These are phyloP conservation scores for Caiman crocodilus DNA, from an alignment of 2,797 vertebrate genomes.

Conservation along the genomic window DNA sequence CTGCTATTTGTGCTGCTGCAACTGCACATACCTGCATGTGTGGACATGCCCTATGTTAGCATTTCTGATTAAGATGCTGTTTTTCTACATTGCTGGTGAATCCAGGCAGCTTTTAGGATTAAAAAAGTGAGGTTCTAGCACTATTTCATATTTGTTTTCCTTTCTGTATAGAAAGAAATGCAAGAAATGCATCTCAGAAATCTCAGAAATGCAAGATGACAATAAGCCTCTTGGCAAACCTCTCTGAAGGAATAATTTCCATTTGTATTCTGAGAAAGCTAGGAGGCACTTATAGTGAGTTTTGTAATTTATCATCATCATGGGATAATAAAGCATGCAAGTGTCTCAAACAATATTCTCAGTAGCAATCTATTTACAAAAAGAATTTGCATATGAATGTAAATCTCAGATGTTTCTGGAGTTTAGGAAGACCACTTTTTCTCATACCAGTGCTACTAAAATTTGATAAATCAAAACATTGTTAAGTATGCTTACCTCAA, in stretches of 20 bases:
- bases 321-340: conserved; percentile 53
- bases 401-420: conserved; percentile 42
- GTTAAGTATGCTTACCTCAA: conserved; percentile 65
- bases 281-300: conserved; percentile 29
- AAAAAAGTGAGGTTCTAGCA: conserved; percentile 23
- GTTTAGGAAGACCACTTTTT: conserved; percentile 48
- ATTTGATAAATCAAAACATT: conserved; percentile 18
- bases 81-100: neutral
- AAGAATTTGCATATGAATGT: conserved; percentile 54
- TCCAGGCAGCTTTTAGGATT: conserved; percentile 23
- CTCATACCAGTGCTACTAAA: conserved; percentile 34
- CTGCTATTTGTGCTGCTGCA: too few relatives aligned
- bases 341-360: conserved; percentile 49
- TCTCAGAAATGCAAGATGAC: conserved; percentile 36
- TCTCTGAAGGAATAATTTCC: conserved; percentile 21
- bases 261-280: conserved; percentile 42
- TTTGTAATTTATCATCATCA: conserved; percentile 54
- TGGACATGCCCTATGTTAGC: neutral
- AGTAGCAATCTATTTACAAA: conserved; percentile 57
- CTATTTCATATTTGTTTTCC: conserved; percentile 43
- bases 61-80: conserved; percentile 40
- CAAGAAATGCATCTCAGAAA: too few relatives aligned
- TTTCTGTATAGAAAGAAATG: conserved; percentile 2
- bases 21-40: too few relatives aligned
- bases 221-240: neutral